Conservation (phyloP, 1,140 invertebrate species). For the Formica selysi region DNA sequence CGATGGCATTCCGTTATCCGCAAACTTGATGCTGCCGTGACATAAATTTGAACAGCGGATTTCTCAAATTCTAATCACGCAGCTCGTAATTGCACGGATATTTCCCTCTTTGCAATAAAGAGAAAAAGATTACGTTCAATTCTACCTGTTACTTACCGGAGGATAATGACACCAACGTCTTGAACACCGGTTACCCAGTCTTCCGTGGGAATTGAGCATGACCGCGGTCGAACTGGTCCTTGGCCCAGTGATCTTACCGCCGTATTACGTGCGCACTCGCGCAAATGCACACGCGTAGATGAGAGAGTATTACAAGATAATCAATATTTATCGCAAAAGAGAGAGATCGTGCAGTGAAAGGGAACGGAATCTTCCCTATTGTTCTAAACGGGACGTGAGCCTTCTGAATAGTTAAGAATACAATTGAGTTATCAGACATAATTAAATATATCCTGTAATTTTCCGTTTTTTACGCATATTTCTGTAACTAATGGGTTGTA, state of each 20-base stretch:
- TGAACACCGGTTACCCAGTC: constrained; percentile 57
- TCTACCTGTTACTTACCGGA: constrained; percentile 62
- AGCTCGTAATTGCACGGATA: not conserved
- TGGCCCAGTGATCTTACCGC: constrained; percentile 72
- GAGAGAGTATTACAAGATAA: constrained; percentile 38
- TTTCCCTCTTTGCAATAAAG: not conserved
- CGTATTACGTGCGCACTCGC: constrained; percentile 2
- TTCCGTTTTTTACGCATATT: not conserved
- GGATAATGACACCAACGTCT: constrained; percentile 64
- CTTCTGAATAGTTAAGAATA: not conserved
- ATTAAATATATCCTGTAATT: not conserved
- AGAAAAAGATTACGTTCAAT: constrained; percentile 66
- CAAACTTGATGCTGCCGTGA: not conserved
- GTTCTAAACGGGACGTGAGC: not conserved
- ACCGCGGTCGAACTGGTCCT: constrained; percentile 61
- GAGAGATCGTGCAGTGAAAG: constrained; percentile 32
- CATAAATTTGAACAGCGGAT: not conserved
- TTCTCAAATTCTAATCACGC: constrained; percentile 18
- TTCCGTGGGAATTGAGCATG: constrained; percentile 75
- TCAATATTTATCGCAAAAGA: constrained; percentile 57
- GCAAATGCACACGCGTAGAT: constrained; percentile 40
- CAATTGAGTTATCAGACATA: not conserved
- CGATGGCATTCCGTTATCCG: not conserved
- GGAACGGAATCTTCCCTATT: constrained; percentile 4
- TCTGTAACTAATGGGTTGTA: not conserved